These are phyloP conservation scores for Herpailurus yagouaroundi DNA, from an alignment of 2,113 vertebrate genomes.

Conservation along the genomic window DNA sequence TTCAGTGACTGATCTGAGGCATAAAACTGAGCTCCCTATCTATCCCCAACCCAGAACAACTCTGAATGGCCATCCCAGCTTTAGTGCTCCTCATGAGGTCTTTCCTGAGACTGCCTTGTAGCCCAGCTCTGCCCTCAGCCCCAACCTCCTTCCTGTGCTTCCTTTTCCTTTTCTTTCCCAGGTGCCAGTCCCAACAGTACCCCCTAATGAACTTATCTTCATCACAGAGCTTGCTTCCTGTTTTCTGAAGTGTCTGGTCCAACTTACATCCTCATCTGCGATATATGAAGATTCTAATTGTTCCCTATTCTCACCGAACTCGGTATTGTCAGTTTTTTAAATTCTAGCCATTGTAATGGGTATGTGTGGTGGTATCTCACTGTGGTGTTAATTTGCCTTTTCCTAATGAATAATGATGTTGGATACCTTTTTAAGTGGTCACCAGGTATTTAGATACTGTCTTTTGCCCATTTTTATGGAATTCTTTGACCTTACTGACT, in stretches of 20 bases:
- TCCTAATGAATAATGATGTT: neutral
- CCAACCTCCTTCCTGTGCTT: neutral
- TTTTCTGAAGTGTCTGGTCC: neutral
- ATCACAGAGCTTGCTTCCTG: neutral
- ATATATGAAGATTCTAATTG: neutral
- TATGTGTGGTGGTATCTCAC: neutral
- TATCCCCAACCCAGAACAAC: neutral
- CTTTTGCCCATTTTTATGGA: slow-evolving; percentile 25
- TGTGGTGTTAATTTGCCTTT: slow-evolving; percentile 35
- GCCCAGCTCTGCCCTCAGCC: neutral
- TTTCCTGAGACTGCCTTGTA: neutral
- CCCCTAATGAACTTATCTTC: neutral
- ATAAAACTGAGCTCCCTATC: neutral
- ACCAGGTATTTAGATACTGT: neutral
- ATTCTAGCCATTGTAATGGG: neutral
- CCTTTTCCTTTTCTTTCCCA: neutral
- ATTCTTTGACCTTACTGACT: neutral
- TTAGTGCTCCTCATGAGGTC: neutral
- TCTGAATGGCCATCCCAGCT: neutral
- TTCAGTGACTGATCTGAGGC: neutral
- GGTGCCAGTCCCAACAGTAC: neutral
- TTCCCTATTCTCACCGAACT: neutral
- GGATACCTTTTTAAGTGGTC: neutral
- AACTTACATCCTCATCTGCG: neutral
- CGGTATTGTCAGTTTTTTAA: neutral